Percentiles rank a stretch among this genome's conserved stretches.
phyloP scores from a whole-genome alignment of 2,113 vertebrate genomes.

The Alexandromys fortis region DNA sequence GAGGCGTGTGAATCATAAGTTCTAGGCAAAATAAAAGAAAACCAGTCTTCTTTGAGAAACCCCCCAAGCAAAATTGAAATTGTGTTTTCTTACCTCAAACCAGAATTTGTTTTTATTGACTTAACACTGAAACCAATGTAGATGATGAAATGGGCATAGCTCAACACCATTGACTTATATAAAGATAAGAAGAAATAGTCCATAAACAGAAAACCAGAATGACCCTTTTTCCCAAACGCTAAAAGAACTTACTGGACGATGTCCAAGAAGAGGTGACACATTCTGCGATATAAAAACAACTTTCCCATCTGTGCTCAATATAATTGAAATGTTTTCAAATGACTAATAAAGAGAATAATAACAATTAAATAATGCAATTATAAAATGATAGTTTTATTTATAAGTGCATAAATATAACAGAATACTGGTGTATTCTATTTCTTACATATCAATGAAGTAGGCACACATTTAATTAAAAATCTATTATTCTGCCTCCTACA shows the following conservation, averaged over 20 bases:
- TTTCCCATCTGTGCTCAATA: slow-evolving; percentile 94
- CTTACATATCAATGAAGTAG: slow-evolving; percentile 61
- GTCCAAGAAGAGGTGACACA: slow-evolving; percentile 93
- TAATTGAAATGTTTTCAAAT: slow-evolving; percentile 93
- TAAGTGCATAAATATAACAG: slow-evolving; percentile 4
- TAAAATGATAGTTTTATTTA: too few relatives aligned
- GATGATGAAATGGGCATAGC: not conserved
- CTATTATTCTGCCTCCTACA: slow-evolving; percentile 64
- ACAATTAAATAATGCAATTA: slow-evolving; percentile 60
- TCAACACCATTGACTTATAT: slow-evolving; percentile 20
- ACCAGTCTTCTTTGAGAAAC: not conserved
- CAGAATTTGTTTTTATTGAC: not conserved
- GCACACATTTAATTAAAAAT: slow-evolving; percentile 70
- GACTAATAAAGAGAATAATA: slow-evolving; percentile 86
- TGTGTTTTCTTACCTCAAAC: not conserved
- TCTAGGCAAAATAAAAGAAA: not conserved
- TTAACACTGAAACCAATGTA: slow-evolving; percentile 54
- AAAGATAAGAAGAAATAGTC: slow-evolving; percentile 5
- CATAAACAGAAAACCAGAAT: not conserved
- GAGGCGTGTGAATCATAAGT: not conserved
- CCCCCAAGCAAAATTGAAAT: not conserved
- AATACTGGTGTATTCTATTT: slow-evolving; percentile 18
- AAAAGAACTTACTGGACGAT: slow-evolving; percentile 93
- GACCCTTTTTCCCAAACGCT: not conserved
- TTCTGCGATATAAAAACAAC: slow-evolving; percentile 94